These are phyloP conservation scores for Harpagoxenus sublaevis DNA, from an alignment of 2,888 invertebrate species.

Conservation along the genomic window DNA sequence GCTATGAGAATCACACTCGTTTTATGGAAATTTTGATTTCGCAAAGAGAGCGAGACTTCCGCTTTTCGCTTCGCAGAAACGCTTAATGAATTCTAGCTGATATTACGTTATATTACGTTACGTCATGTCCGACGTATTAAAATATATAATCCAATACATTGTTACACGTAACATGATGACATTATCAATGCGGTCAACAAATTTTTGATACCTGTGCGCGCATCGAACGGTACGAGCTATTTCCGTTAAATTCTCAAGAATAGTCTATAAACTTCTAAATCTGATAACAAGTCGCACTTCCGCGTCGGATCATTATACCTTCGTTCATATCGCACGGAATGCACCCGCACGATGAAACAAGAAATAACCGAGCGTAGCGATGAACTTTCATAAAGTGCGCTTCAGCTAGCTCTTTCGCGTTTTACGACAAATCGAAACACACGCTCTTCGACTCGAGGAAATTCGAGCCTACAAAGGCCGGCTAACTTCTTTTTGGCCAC, in stretches of 20 bases:
- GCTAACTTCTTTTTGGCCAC: slow-evolving; percentile 67
- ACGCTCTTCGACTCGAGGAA: slow-evolving; percentile 56
- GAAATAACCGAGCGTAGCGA: slow-evolving; percentile 46
- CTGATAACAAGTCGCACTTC: slow-evolving; percentile 17
- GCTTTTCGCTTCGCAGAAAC: slow-evolving; percentile 37
- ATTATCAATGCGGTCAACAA: not conserved
- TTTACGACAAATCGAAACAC: slow-evolving; percentile 34
- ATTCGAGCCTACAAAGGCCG: slow-evolving; percentile 71
- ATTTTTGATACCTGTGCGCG: not conserved
- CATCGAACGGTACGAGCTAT: not conserved
- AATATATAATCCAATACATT: slow-evolving; percentile 3
- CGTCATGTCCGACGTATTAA: not conserved
- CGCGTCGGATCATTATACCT: slow-evolving; percentile 11
- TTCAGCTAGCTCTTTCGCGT: slow-evolving; percentile 44
- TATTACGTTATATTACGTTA: not conserved
- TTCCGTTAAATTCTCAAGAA: not conserved
- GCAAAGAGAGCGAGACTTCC: slow-evolving; percentile 44
- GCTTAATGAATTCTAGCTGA: slow-evolving; percentile 29
- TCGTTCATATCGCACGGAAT: slow-evolving; percentile 23
- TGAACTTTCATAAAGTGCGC: slow-evolving; percentile 29
- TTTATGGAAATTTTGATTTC: slow-evolving; percentile 39
- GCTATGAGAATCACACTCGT: not conserved
- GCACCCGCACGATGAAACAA: slow-evolving; percentile 26
- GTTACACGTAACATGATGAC: not conserved
- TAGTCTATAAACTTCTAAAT: slow-evolving; percentile 6